phyloP scores from a whole-genome alignment of 2,888 invertebrate species.

The Acanthosepion esculentum region DNA sequence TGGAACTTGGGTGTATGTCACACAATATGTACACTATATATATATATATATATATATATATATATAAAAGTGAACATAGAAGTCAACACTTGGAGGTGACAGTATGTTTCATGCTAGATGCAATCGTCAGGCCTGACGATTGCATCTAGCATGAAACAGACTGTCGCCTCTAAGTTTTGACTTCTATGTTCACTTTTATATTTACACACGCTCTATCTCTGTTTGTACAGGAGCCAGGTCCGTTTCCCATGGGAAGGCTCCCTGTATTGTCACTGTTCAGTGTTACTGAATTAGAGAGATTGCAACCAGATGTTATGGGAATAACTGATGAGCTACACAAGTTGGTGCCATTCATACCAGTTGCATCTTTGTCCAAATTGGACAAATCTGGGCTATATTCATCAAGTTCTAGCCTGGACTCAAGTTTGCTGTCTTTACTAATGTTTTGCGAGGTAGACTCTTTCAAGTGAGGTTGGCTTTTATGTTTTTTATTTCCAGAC shows the following conservation, averaged over 20 bases:
- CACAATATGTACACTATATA: too few species aligned
- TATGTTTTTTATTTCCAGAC: conserved; percentile 17
- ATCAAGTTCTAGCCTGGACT: neutral
- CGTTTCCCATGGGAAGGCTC: neutral
- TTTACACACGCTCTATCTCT: too few species aligned
- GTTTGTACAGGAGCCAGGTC: conserved; percentile 25
- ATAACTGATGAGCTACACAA: neutral
- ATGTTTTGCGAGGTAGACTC: conserved; percentile 38
- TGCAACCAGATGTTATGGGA: neutral
- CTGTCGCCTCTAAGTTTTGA: too few species aligned
- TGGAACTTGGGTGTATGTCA: too few species aligned
- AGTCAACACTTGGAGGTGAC: too few species aligned
- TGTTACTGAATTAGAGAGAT: conserved; percentile 3
- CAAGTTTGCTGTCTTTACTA: neutral
- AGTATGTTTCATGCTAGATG: too few species aligned
- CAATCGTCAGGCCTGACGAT: too few species aligned
- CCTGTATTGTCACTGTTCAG: neutral
- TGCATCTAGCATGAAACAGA: too few species aligned
- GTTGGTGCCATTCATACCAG: neutral
- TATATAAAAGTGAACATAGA: too few species aligned
- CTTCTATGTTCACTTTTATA: too few species aligned
- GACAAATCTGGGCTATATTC: neutral
- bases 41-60: too few species aligned
- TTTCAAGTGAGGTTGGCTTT: conserved; percentile 14
- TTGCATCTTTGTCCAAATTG: neutral